Conservation (phyloP, 2,797 vertebrate genomes). For the Graptemys geographica region DNA sequence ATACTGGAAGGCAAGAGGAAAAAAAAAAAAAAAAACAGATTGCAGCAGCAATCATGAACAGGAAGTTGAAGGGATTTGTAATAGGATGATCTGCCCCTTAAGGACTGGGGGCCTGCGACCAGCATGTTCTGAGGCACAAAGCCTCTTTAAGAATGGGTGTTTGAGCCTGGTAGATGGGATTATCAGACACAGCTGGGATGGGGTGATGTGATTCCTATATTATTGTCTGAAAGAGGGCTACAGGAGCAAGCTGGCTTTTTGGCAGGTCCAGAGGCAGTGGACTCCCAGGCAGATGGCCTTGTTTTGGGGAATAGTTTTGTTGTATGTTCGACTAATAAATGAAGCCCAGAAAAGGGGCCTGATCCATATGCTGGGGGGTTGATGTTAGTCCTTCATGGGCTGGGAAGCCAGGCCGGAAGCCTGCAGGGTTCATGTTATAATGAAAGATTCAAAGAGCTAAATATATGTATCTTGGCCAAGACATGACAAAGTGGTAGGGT, state of each 20-base stretch:
- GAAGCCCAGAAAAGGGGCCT: not conserved
- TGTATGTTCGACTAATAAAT: not conserved
- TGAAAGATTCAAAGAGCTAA: slow-evolving; percentile 36
- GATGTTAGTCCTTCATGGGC: not conserved
- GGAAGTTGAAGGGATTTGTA: slow-evolving; percentile 23
- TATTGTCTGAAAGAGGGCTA: not conserved
- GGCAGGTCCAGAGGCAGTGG: not conserved
- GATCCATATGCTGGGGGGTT: no score
- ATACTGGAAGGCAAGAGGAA: slow-evolving; percentile 33
- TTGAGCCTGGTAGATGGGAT: not conserved
- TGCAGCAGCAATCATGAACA: slow-evolving; percentile 11
- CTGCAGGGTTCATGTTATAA: slow-evolving; percentile 13
- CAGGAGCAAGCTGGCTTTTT: not conserved
- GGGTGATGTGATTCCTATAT: not conserved
- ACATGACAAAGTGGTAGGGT: not conserved
- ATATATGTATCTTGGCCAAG: slow-evolving; percentile 6
- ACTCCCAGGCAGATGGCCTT: not conserved
- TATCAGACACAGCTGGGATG: not conserved
- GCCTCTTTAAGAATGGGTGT: no score
- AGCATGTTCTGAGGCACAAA: not conserved
- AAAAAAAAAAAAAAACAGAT: slow-evolving; percentile 4
- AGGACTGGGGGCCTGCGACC: not conserved
- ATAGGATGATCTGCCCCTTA: not conserved
- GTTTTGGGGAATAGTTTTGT: not conserved
- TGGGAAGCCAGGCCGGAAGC: not conserved